Evolutionary conservation across 2,888 invertebrate genomes (phyloP).

Genomic region (Pediacus dermestoides): DNA sequence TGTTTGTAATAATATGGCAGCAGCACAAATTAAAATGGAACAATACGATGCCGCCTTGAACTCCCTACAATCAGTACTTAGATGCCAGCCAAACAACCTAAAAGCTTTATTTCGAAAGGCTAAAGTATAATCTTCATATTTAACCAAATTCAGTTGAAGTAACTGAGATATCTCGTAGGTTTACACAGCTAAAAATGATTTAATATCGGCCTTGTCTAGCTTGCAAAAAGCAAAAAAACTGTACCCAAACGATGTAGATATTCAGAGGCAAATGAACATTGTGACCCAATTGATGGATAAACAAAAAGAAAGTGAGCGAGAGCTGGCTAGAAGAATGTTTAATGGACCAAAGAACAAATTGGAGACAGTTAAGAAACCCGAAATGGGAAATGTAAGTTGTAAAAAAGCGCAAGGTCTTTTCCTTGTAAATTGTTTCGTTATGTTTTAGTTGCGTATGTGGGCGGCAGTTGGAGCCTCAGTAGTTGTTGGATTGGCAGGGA

Average conservation of each 20-base stretch:
- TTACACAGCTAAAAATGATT: slow-evolving; percentile 64
- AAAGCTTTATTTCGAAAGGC: slow-evolving; percentile 89
- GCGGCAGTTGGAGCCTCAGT: slow-evolving; percentile 67
- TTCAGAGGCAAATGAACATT: slow-evolving; percentile 51
- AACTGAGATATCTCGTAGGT: slow-evolving; percentile 51
- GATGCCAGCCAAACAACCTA: slow-evolving; percentile 81
- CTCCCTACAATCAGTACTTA: slow-evolving; percentile 78
- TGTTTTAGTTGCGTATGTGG: slow-evolving; percentile 57
- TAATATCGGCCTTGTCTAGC: slow-evolving; percentile 65
- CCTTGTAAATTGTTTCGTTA: too few species aligned
- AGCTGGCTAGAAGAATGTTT: slow-evolving; percentile 55
- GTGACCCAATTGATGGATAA: slow-evolving; percentile 41
- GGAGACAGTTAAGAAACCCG: slow-evolving; percentile 10
- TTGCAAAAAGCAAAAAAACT: slow-evolving; percentile 61
- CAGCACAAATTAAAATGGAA: slow-evolving; percentile 84
- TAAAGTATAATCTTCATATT: slow-evolving; percentile 49
- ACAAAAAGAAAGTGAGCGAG: slow-evolving; percentile 52
- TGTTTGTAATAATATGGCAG: slow-evolving; percentile 89
- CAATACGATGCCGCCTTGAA: slow-evolving; percentile 80
- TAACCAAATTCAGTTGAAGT: not conserved
- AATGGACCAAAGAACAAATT: slow-evolving; percentile 25
- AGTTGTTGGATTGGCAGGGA: slow-evolving; percentile 67
- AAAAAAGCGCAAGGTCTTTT: slow-evolving; percentile 20
- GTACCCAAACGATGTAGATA: slow-evolving; percentile 59
- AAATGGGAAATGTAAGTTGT: slow-evolving; percentile 13